Evolutionary conservation across 2,888 invertebrate species (phyloP).

Genomic region (Eristalinus aeneus): DNA sequence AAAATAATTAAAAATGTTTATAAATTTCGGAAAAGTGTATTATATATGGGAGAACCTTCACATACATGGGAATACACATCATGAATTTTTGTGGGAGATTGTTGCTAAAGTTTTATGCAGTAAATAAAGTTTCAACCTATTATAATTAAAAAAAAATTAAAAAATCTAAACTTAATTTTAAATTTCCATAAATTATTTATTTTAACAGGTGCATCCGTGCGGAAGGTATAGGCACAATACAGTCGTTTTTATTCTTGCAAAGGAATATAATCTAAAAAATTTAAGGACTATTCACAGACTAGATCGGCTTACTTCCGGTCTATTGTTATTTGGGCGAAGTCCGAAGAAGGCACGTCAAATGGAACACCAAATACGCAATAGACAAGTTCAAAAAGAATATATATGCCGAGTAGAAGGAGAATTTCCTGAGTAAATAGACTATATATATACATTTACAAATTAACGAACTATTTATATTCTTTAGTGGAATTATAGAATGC

Average conservation of each 20-base stretch:
- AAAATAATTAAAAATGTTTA: no score
- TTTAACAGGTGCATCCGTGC: slow-evolving; percentile 94
- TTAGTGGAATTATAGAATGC: slow-evolving; percentile 90
- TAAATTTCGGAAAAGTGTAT: no score
- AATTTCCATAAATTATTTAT: slow-evolving; percentile 6
- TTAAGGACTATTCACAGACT: slow-evolving; percentile 96
- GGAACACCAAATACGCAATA: slow-evolving; percentile 96
- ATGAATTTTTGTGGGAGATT: no score
- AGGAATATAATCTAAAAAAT: slow-evolving; percentile 96
- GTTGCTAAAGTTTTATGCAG: no score
- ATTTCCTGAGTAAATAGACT: slow-evolving; percentile 90
- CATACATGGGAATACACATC: no score
- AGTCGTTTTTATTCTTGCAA: slow-evolving; percentile 96
- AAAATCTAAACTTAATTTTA: background rate
- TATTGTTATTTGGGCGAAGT: slow-evolving; percentile 95
- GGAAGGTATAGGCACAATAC: slow-evolving; percentile 99
- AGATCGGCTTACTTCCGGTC: slow-evolving; percentile 96
- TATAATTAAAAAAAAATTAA: background rate
- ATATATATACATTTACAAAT: background rate
- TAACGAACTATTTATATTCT: background rate
- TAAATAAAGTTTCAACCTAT: no score
- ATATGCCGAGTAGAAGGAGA: slow-evolving; percentile 96
- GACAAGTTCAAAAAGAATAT: slow-evolving; percentile 96
- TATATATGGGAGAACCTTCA: no score
- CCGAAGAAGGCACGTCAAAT: slow-evolving; percentile 96